Conservation (phyloP, 92 coral and sea anemone species). For the Scolanthus callimorphus region DNA sequence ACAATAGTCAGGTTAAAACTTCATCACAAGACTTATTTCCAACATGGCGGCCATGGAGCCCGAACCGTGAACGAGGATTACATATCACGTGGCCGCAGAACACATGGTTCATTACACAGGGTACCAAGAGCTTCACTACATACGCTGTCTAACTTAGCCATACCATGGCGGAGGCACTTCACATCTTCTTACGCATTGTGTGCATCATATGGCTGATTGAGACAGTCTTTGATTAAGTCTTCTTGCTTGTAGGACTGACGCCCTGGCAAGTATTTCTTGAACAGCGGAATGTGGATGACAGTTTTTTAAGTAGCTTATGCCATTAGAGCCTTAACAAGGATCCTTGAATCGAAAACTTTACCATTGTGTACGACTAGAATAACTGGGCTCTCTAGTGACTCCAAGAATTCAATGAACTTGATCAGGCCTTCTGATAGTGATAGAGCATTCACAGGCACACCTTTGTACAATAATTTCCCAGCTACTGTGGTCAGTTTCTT, state of each 20-base stretch:
- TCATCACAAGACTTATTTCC: too few species aligned
- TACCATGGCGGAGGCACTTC: constrained; percentile 26
- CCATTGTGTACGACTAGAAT: constrained; percentile 29
- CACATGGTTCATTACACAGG: too few species aligned
- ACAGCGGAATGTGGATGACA: constrained; percentile 18
- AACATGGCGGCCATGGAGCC: too few species aligned
- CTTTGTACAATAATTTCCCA: constrained; percentile 26
- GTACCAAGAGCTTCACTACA: too few species aligned
- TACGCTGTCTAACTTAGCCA: too few species aligned
- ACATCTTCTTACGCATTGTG: constrained; percentile 35
- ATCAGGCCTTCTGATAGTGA: too few species aligned
- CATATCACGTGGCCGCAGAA: too few species aligned
- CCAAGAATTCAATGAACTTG: constrained; percentile 8
- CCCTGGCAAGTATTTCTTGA: constrained; percentile 12
- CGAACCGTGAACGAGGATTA: too few species aligned
- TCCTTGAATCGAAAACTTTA: constrained; percentile 30
- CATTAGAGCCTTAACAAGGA: constrained; percentile 10
- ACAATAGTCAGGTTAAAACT: too few species aligned
- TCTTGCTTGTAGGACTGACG: constrained; percentile 26
- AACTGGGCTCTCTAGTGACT: constrained; percentile 11
- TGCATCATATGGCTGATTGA: constrained; percentile 16
- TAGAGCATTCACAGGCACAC: constrained; percentile 12
- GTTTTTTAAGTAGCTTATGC: constrained; percentile 8
- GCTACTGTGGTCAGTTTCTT: constrained; percentile 26
- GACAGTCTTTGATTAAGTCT: constrained; percentile 13